Evolutionary conservation across 2,888 invertebrate species (phyloP).

Genomic region (Trachelus troglodyta): DNA sequence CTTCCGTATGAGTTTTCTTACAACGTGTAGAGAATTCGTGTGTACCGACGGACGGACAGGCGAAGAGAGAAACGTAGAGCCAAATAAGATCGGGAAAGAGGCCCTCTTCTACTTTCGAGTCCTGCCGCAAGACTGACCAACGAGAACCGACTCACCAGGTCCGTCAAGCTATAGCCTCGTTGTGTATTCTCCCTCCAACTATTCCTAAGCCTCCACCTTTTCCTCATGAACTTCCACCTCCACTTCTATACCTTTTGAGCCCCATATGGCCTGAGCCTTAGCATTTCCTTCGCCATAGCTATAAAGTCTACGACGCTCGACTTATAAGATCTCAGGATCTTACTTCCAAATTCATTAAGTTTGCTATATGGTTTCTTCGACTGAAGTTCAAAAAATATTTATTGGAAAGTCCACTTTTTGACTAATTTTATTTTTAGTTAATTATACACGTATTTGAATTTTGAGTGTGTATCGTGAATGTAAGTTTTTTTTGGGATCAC

Average conservation of each 20-base stretch:
- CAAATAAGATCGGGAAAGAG: conserved; percentile 18
- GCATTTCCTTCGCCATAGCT: neutral
- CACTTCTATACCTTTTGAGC: conserved; percentile 22
- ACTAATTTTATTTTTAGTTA: neutral
- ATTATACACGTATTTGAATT: neutral
- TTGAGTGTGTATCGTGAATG: neutral
- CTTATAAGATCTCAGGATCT: neutral
- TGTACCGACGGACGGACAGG: neutral
- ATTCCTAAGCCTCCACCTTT: conserved; percentile 18
- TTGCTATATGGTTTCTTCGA: neutral
- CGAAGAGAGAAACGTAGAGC: neutral
- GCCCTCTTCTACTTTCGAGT: conserved; percentile 57
- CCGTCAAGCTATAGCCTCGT: conserved; percentile 4
- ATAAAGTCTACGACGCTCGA: neutral
- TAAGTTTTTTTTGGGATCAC: neutral
- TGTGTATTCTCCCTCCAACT: conserved; percentile 17
- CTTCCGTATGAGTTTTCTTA: neutral
- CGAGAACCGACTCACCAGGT: conserved; percentile 38
- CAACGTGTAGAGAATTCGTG: neutral
- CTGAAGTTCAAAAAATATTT: neutral
- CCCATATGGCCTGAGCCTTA: neutral
- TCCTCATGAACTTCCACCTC: conserved; percentile 22
- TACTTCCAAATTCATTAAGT: neutral
- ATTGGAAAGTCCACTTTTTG: neutral
- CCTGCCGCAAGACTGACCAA: conserved; percentile 61